phyloP scores from a whole-genome alignment of 2,113 vertebrate genomes.

The Scolopax mira region DNA sequence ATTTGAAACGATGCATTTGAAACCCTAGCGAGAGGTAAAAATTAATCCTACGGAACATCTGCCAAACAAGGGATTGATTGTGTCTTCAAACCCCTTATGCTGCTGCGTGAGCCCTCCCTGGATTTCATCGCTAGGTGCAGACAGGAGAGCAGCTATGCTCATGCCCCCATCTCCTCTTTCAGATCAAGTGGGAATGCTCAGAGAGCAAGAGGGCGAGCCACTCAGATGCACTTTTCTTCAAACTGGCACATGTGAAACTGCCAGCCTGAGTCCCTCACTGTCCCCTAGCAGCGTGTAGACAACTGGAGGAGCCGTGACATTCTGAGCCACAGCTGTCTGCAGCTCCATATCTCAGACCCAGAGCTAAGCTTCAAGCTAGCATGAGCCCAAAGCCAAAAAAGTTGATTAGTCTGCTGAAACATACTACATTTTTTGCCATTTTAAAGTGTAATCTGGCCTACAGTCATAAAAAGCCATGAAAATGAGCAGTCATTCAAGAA shows the following conservation, averaged over 20 bases:
- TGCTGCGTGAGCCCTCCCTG: neutral
- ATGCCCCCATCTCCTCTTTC: neutral
- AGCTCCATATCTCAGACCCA: neutral
- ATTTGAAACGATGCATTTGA: neutral
- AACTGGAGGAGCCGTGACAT: accelerated
- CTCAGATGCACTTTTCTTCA: accelerated
- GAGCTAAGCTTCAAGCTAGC: neutral
- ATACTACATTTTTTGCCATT: neutral
- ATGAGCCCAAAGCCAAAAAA: neutral
- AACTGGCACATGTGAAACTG: accelerated
- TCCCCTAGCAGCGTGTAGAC: accelerated
- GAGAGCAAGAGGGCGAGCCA: neutral
- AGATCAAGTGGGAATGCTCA: neutral
- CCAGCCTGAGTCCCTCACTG: accelerated
- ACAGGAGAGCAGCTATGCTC: neutral
- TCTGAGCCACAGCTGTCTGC: neutral
- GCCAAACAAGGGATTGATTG: neutral
- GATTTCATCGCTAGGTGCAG: neutral
- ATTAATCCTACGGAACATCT: neutral
- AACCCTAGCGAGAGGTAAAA: neutral
- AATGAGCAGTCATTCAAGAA: neutral
- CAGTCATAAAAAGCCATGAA: neutral
- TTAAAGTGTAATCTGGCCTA: neutral
- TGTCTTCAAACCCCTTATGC: neutral
- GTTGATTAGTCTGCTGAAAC: neutral